Base-by-base conservation (phyloP, 2,888 invertebrate genomes). In the Chrysolina oricalcia region DNA sequence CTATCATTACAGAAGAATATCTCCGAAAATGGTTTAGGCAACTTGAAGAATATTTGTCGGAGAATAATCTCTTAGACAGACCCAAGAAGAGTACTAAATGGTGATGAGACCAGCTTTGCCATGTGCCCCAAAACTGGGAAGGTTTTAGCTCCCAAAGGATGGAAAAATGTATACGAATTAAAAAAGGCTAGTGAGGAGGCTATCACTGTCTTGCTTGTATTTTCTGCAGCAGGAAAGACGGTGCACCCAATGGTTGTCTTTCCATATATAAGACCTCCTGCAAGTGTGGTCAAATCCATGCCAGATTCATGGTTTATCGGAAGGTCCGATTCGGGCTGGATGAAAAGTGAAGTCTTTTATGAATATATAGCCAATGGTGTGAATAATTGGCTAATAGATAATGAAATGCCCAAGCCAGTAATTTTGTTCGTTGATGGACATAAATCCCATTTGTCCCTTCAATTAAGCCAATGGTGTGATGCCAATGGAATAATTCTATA, bases 401-500 rank as follows among this genome's bases (percentile, higher is more conserved):
- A 76, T 46, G 70, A 73, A 15, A 46, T 76, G 5, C 50, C 41
- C 27, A 63, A 17, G 53, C 82, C 83, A 10, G 81, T 84, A 8
- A 65, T 83, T 40, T 50, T 83, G n/a, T 82, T 84, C 23, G 69
- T 84, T 21, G 83, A 85, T 80, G 84, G 83, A 8, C 84, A 84
- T 67, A 79, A 80, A 68, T 83, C 83, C 1, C 85, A 85, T 68
- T 48, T 82, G 19, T 81, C 78, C n/a, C 21, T 70, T 40, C 48
- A 70, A 46, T 27, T 76, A 0, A 80, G 80, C 74, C 59, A 83
- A 46, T 82, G 80, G 40, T 85, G 83, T 75, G 68, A 74, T 19
- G 77, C 79, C 8, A 78, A 83, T 40, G 66, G 73, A 41, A 84
- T 85, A 48, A 80, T 84, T 72, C 56, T 85, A 15, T 81, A 80